Evolutionary conservation across 2,888 invertebrate genomes (phyloP).

Genomic region (Capitulum mitella): DNA sequence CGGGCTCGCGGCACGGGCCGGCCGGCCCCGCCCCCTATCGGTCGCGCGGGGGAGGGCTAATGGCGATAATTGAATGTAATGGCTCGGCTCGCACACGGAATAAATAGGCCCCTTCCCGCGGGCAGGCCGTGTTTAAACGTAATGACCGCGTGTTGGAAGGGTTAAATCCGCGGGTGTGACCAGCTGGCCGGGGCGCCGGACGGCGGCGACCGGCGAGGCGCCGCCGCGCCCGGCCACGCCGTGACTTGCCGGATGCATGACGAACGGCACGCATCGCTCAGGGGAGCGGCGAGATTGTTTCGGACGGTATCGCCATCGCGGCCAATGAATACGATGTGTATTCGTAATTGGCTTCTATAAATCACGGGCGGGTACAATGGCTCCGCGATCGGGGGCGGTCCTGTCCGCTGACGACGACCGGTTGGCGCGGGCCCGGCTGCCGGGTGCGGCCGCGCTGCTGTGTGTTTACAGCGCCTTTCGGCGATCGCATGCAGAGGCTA

Average conservation of each 20-base stretch:
- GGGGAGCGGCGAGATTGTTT: neutral
- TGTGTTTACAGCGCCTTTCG: no score
- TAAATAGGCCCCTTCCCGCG: neutral
- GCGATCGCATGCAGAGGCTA: no score
- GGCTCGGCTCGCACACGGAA: neutral
- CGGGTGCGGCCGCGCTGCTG: neutral
- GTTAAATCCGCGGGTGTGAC: neutral
- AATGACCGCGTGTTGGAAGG: neutral
- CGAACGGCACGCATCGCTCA: neutral
- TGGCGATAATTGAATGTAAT: conserved; percentile 24
- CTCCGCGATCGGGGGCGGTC: neutral
- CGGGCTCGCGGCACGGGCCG: no score
- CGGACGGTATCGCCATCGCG: neutral
- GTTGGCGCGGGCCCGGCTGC: neutral
- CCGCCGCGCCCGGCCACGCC: neutral
- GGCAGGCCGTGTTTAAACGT: neutral
- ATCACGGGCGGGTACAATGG: neutral
- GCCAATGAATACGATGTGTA: neutral
- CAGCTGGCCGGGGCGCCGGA: neutral
- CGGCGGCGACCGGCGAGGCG: neutral
- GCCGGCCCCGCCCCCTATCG: neutral
- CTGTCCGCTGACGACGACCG: neutral
- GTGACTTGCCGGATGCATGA: neutral
- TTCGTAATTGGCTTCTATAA: neutral
- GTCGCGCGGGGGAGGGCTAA: neutral